A percentile compares a stretch with the other conserved stretches of the same genome.
Conservation (phyloP, 1,140 invertebrate species). For the Conopomorpha cramerella region DNA sequence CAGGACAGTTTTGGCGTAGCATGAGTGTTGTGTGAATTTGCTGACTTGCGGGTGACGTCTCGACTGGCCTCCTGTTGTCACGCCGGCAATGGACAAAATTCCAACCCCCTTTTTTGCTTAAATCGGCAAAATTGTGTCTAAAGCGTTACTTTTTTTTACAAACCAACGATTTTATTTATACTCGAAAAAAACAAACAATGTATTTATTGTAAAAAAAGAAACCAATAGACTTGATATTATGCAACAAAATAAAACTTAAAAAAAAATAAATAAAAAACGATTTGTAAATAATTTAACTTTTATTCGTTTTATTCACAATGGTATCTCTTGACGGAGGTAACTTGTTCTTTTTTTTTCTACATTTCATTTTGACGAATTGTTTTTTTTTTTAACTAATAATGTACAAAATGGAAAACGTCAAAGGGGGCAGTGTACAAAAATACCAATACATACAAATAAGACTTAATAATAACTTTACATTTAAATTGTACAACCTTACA, state of each 20-base stretch:
- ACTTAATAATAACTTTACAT: background rate
- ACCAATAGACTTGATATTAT: slow-evolving; percentile 43
- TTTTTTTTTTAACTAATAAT: background rate
- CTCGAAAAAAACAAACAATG: slow-evolving; percentile 32
- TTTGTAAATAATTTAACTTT: slow-evolving; percentile 37
- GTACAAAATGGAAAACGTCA: too few relatives aligned
- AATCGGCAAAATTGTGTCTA: slow-evolving; percentile 36
- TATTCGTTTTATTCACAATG: background rate
- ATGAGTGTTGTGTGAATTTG: slow-evolving; percentile 35
- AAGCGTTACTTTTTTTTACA: slow-evolving; percentile 29
- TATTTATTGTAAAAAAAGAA: slow-evolving; percentile 57
- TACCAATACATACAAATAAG: background rate
- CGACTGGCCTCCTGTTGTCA: slow-evolving; percentile 21
- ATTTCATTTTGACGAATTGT: background rate
- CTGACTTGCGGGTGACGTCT: slow-evolving; percentile 18
- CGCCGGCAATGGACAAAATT: slow-evolving; percentile 16
- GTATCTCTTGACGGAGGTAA: too few relatives aligned
- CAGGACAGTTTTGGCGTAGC: slow-evolving; percentile 24
- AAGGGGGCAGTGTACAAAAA: too few relatives aligned
- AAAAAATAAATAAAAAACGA: too few relatives aligned
- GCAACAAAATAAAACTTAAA: slow-evolving; percentile 52
- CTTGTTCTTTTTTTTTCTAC: background rate
- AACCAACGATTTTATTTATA: slow-evolving; percentile 44
- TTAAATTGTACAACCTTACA: background rate
- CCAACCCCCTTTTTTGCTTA: slow-evolving; percentile 26